Evolutionary conservation across 2,797 vertebrate genomes (phyloP).

Genomic region (Oryzias sinensis): DNA sequence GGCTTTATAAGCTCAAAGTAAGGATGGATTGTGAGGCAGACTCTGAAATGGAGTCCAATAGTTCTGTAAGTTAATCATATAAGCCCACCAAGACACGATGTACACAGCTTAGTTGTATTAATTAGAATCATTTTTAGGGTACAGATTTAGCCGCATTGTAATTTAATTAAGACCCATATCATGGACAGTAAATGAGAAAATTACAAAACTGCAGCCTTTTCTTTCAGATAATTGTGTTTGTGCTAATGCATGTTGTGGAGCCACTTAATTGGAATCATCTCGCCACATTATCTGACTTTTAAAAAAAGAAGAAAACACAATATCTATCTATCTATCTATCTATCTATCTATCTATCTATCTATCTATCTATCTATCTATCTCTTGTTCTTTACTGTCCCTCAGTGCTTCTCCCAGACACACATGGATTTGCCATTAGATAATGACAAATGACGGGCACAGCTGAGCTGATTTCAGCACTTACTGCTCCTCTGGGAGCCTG

Average conservation of each 20-base stretch:
- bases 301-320: conserved; percentile 15
- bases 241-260: conserved; percentile 54
- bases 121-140: conserved; percentile 60
- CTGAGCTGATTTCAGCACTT: conserved; percentile 75
- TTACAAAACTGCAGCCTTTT: conserved; percentile 59
- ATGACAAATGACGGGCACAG: conserved; percentile 69
- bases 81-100: conserved; percentile 46
- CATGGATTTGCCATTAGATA: conserved; percentile 77
- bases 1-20: conserved; percentile 7
- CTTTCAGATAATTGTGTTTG: conserved; percentile 64
- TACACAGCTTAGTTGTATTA: conserved; percentile 50
- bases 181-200: conserved; percentile 50
- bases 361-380: conserved; percentile 19
- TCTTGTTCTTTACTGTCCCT: conserved; percentile 9
- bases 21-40: background rate
- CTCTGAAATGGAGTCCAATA: background rate
- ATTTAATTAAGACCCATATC: conserved; percentile 67
- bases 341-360: conserved; percentile 26
- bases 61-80: conserved; percentile 30
- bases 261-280: conserved; percentile 62
- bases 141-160: conserved; percentile 62
- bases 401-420: conserved; percentile 39
- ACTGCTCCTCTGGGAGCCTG: conserved; percentile 61
- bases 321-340: conserved; percentile 20
- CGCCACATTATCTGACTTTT: conserved; percentile 35